Evolutionary conservation across 2,113 vertebrate genomes (phyloP).

Genomic region (Peromyscus leucopus): DNA sequence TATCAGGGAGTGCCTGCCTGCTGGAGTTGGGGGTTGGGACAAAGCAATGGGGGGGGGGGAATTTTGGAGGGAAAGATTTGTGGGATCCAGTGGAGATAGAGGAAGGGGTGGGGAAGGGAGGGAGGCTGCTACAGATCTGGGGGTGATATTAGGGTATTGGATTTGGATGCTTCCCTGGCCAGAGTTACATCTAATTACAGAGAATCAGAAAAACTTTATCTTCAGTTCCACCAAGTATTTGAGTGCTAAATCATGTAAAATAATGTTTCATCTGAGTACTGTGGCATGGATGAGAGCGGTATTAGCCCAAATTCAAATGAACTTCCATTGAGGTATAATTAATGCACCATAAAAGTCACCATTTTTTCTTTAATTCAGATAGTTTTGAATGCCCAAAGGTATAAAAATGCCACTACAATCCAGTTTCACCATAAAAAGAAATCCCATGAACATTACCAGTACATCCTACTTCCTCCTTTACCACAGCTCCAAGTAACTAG

Average conservation of each 20-base stretch:
- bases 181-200: background rate
- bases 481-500: background rate
- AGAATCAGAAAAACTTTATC: constrained; percentile 20
- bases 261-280: constrained; percentile 4
- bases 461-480: background rate
- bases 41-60: background rate
- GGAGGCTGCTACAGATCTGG: background rate
- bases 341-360: background rate
- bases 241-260: constrained; percentile 12
- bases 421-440: constrained; percentile 42
- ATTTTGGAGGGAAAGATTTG: background rate
- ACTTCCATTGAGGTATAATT: background rate
- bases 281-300: background rate
- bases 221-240: constrained; percentile 33
- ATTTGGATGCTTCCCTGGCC: background rate
- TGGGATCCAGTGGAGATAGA: background rate
- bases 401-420: background rate
- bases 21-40: background rate
- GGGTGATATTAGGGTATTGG: background rate
- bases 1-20: background rate
- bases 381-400: background rate
- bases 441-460: background rate
- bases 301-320: constrained; percentile 24
- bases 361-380: background rate
- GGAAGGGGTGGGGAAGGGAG: background rate